A percentile compares a stretch with the other conserved stretches of the same genome.
Evolutionary conservation across 2,113 vertebrate genomes (phyloP).

Genomic region (Cyphomyrus plagiostoma): DNA sequence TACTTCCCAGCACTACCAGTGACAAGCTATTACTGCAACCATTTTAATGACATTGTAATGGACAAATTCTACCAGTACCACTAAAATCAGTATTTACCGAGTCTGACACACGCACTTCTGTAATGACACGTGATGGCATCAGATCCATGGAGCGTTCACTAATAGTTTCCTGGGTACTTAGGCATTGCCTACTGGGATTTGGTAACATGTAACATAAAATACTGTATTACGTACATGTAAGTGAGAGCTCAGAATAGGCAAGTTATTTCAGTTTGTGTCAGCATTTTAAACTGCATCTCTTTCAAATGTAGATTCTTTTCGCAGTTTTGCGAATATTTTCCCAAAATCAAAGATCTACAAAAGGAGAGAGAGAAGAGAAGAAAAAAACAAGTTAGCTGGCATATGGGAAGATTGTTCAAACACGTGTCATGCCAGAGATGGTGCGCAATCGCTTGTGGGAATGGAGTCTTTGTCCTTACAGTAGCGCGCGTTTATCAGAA

Average conservation of each 20-base stretch:
- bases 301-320: neutral
- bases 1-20: neutral
- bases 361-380: neutral
- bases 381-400: neutral
- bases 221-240: neutral
- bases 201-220: neutral
- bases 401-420: neutral
- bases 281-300: neutral
- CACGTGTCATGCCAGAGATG: neutral
- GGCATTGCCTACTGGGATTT: neutral
- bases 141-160: neutral
- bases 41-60: constrained; percentile 28
- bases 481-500: neutral
- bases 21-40: constrained; percentile 14
- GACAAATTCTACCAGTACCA: neutral
- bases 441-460: neutral
- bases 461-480: neutral
- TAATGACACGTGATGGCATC: neutral
- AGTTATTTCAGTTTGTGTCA: neutral
- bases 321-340: neutral
- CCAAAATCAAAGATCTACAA: neutral
- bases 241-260: neutral
- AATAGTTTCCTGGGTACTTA: neutral
- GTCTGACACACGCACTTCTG: neutral
- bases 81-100: neutral